Conservation (phyloP, 2,888 invertebrate species). For the Sinelater perroti region DNA sequence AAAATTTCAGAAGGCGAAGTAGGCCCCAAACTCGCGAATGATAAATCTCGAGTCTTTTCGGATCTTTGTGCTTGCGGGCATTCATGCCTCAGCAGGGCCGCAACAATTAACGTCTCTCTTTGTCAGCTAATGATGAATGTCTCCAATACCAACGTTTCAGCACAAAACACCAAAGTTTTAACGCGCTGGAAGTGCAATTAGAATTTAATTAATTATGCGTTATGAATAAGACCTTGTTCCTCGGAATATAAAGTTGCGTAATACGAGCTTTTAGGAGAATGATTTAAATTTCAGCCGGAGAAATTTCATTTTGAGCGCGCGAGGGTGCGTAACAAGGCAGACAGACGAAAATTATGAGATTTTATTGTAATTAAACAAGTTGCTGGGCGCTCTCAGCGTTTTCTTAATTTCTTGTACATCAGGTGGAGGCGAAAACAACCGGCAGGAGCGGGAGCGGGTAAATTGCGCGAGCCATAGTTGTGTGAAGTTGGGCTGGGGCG, state of each 20-base stretch:
- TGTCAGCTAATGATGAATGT: conserved; percentile 62
- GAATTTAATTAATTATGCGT: conserved; percentile 63
- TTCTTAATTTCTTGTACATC: conserved; percentile 7
- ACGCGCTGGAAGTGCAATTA: conserved; percentile 59
- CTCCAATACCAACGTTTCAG: conserved; percentile 56
- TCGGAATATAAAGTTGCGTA: conserved; percentile 41
- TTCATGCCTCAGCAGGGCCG: conserved; percentile 35
- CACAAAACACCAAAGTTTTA: conserved; percentile 59
- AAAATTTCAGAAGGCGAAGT: conserved; percentile 2
- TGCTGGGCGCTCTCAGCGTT: conserved; percentile 13
- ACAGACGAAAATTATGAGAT: conserved; percentile 37
- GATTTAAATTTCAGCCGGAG: conserved; percentile 48
- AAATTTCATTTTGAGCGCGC: conserved; percentile 42
- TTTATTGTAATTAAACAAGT: conserved; percentile 37
- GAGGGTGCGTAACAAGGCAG: conserved; percentile 33
- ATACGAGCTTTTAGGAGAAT: conserved; percentile 43
- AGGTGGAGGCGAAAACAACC: conserved; percentile 1
- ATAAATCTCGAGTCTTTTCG: conserved; percentile 37
- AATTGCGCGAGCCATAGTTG: conserved; percentile 3
- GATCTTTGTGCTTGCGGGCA: conserved; percentile 29
- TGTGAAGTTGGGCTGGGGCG: conserved; percentile 8
- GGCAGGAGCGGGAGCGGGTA: neutral
- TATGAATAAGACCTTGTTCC: conserved; percentile 54
- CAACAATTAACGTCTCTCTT: conserved; percentile 59
- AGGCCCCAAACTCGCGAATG: conserved; percentile 16